phyloP scores from a whole-genome alignment of 1,140 invertebrate genomes.

The Euglossa dilemma region DNA sequence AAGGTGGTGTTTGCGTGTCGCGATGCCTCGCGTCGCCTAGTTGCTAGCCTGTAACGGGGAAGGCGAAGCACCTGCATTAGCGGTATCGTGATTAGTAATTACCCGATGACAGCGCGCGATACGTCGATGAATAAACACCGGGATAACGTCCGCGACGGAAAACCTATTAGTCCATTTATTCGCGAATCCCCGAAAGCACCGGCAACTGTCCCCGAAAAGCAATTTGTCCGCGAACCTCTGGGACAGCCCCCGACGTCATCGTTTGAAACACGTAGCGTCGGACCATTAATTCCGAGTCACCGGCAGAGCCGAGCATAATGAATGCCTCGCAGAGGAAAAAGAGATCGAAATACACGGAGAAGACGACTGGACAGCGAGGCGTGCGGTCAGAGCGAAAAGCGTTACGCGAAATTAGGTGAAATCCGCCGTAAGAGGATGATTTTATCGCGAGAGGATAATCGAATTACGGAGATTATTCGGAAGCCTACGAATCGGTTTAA shows the following conservation, averaged over 20 bases:
- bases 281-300: slow-evolving; percentile 1
- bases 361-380: neutral
- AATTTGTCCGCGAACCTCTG: neutral
- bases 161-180: neutral
- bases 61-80: slow-evolving; percentile 3
- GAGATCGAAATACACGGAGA: neutral
- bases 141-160: too few relatives aligned
- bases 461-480: neutral
- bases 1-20: slow-evolving; percentile 42
- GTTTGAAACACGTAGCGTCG: slow-evolving; percentile 1
- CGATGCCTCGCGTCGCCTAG: neutral
- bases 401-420: neutral
- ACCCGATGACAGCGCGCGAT: neutral
- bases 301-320: neutral
- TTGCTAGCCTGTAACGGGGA: neutral
- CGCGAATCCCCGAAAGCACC: neutral
- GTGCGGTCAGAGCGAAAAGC: neutral
- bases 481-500: neutral
- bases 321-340: neutral
- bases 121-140: too few relatives aligned
- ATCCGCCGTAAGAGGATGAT: too few relatives aligned
- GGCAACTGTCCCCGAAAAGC: neutral
- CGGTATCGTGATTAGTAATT: slow-evolving; percentile 1
- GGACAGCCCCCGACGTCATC: neutral
- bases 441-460: neutral